Conservation (phyloP, 2,888 invertebrate genomes). For the Subacronicta megacephala region DNA sequence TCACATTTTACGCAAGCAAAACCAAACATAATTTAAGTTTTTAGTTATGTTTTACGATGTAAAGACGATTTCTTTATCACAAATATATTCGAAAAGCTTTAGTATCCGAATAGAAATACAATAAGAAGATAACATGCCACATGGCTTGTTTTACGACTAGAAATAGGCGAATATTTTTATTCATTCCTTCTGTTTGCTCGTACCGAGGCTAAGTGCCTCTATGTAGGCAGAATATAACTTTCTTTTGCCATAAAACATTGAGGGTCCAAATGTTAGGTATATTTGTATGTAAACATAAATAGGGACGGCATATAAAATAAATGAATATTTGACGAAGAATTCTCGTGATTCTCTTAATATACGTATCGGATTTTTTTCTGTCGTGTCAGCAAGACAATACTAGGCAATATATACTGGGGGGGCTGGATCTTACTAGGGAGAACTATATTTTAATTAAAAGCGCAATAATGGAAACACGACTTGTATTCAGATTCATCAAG, state of each 20-base stretch:
- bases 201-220: constrained; percentile 40
- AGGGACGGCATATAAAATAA: constrained; percentile 27
- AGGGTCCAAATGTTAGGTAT: constrained; percentile 48
- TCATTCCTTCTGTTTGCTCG: constrained; percentile 38
- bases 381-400: too few relatives aligned
- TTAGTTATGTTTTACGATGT: too few relatives aligned
- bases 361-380: neutral
- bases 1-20: too few relatives aligned
- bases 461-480: too few relatives aligned
- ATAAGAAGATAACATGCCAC: constrained; percentile 47
- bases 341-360: constrained; percentile 16
- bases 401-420: too few relatives aligned
- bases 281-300: constrained; percentile 43
- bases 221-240: constrained; percentile 34
- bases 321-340: constrained; percentile 37
- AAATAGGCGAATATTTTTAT: constrained; percentile 45
- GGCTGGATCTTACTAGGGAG: too few relatives aligned
- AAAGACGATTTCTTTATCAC: too few relatives aligned
- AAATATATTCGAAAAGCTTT: constrained; percentile 14
- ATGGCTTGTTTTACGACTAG: constrained; percentile 44
- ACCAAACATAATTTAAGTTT: too few relatives aligned
- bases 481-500: too few relatives aligned
- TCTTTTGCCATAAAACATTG: constrained; percentile 43
- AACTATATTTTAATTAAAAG: too few relatives aligned
- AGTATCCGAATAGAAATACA: constrained; percentile 32